phyloP scores from a whole-genome alignment of 2,113 vertebrate species.

The Oxygymnocypris stewartii region DNA sequence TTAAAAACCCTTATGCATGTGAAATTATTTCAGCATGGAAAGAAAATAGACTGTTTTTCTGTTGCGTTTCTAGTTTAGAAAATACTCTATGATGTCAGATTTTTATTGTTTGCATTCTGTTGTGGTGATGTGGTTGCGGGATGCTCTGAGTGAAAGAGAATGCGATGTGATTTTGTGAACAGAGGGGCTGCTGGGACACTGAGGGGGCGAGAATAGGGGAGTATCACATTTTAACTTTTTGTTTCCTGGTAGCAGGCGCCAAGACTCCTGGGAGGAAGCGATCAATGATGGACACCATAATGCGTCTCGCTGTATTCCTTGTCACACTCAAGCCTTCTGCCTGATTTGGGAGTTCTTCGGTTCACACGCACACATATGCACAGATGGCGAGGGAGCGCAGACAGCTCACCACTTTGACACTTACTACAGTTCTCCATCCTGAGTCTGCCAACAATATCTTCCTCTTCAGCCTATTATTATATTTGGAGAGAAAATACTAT shows the following conservation, averaged over 20 bases:
- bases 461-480: too few species aligned
- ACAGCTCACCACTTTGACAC: slow-evolving; percentile 38
- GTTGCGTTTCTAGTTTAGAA: background rate
- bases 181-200: slow-evolving; percentile 34
- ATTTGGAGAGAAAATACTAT: slow-evolving; percentile 46
- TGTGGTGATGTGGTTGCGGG: slow-evolving; percentile 39
- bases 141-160: slow-evolving; percentile 40
- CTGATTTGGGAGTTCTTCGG: slow-evolving; percentile 69
- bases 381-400: slow-evolving; percentile 35
- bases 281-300: slow-evolving; percentile 80
- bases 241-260: slow-evolving; percentile 39
- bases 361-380: slow-evolving; percentile 43
- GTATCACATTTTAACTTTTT: slow-evolving; percentile 47
- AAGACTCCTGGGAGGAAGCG: slow-evolving; percentile 71
- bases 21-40: background rate
- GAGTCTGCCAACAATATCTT: slow-evolving; percentile 67
- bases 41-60: background rate
- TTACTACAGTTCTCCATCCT: slow-evolving; percentile 68
- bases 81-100: background rate
- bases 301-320: slow-evolving; percentile 77
- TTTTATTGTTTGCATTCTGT: slow-evolving; percentile 25
- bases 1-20: slow-evolving; percentile 2
- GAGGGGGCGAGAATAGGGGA: slow-evolving; percentile 18
- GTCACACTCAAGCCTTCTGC: slow-evolving; percentile 72
- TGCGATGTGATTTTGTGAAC: slow-evolving; percentile 56